Evolutionary conservation across 2,113 vertebrate species (phyloP).

Genomic region (Xerus inauris): DNA sequence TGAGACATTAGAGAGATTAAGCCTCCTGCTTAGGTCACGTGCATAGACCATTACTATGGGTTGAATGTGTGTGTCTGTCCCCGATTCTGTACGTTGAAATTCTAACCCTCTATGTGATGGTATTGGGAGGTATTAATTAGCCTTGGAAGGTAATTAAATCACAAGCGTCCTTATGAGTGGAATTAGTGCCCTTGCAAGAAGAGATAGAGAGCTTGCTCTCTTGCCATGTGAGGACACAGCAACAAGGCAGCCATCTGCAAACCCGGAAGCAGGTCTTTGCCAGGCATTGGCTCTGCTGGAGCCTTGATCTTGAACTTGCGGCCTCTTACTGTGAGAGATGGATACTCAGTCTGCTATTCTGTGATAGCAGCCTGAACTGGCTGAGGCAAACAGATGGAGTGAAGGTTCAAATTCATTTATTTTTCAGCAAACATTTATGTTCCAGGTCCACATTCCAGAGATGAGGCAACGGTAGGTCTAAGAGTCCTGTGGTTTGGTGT

Average conservation of each 20-base stretch:
- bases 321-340: not conserved
- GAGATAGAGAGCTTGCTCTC: not conserved
- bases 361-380: not conserved
- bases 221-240: not conserved
- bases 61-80: not conserved
- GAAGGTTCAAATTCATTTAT: not conserved
- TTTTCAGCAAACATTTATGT: constrained; percentile 35
- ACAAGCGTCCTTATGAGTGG: not conserved
- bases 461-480: not conserved
- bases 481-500: not conserved
- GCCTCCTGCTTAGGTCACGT: not conserved
- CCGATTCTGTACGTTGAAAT: not conserved
- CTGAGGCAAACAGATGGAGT: not conserved
- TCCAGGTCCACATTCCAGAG: not conserved
- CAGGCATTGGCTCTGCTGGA: not conserved
- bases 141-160: not conserved
- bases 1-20: not conserved
- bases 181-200: not conserved
- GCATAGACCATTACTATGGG: not conserved
- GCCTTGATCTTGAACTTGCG: not conserved
- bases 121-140: not conserved
- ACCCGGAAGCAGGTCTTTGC: not conserved
- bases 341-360: not conserved
- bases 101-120: not conserved
- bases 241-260: not conserved